A percentile compares a stretch with the other conserved stretches of the same genome.
Conservation (phyloP, 2,113 vertebrate genomes). For the Zosterops japonicus region DNA sequence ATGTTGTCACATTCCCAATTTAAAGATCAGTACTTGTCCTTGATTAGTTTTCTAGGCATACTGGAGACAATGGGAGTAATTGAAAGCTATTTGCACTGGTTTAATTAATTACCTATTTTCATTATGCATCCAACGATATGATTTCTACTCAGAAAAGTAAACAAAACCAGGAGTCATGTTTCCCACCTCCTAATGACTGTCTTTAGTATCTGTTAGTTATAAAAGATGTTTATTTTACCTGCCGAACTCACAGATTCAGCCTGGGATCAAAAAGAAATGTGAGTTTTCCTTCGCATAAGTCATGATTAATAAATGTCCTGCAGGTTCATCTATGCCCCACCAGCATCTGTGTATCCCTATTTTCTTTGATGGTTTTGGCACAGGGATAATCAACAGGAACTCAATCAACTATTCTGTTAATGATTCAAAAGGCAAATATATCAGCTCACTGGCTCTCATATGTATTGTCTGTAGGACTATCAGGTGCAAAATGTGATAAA, state of each 20-base stretch:
- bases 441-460: constrained; percentile 38
- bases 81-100: neutral
- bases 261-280: constrained; percentile 65
- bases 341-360: constrained; percentile 62
- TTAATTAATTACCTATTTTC: neutral
- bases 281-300: constrained; percentile 57
- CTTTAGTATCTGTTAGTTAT: constrained; percentile 39
- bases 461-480: constrained; percentile 38
- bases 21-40: neutral
- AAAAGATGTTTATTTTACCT: constrained; percentile 64
- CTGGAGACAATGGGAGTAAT: neutral
- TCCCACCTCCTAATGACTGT: constrained; percentile 8
- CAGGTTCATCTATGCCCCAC: constrained; percentile 56
- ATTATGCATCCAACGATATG: neutral
- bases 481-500: neutral
- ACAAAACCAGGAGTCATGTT: constrained; percentile 28
- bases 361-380: constrained; percentile 64
- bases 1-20: neutral
- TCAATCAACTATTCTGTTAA: constrained; percentile 66
- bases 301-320: constrained; percentile 61
- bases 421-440: constrained; percentile 67
- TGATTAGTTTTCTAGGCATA: neutral
- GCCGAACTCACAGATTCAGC: constrained; percentile 62
- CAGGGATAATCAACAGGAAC: constrained; percentile 61
- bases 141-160: constrained; percentile 42